These are phyloP conservation scores for Turdus rufiventris DNA, from an alignment of 2,113 vertebrate genomes.

Conservation along the genomic window DNA sequence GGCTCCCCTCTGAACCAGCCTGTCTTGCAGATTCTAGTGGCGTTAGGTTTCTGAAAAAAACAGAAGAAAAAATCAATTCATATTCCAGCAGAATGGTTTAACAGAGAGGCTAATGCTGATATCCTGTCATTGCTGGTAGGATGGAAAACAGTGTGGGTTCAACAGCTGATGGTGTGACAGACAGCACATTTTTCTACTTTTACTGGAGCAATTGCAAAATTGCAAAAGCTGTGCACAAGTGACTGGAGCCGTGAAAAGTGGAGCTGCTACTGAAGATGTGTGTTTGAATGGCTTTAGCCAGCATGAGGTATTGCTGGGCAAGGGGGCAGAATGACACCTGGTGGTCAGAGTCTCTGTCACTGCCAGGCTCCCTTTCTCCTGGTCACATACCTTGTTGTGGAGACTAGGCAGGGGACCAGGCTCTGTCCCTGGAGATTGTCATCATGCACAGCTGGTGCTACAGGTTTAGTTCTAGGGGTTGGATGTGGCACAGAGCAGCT, in stretches of 20 bases:
- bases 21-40: not conserved
- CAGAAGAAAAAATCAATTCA: not conserved
- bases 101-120: not conserved
- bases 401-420: not conserved
- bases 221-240: not conserved
- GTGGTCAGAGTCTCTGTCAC: not conserved
- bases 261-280: not conserved
- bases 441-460: not conserved
- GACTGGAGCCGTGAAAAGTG: not conserved
- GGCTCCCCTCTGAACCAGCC: not conserved
- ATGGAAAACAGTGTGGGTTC: not conserved
- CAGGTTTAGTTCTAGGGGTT: not conserved
- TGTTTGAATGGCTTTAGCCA: not conserved
- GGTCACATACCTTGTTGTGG: not conserved
- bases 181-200: not conserved
- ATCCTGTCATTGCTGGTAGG: not conserved
- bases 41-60: not conserved
- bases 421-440: not conserved
- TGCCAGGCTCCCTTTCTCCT: not conserved
- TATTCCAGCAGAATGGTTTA: conserved; percentile 11
- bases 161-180: conserved; percentile 11
- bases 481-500: not conserved
- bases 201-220: not conserved
- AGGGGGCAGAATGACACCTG: not conserved
- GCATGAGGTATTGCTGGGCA: not conserved